phyloP scores from a whole-genome alignment of 2,797 vertebrate species.

The Sebastes itinus region DNA sequence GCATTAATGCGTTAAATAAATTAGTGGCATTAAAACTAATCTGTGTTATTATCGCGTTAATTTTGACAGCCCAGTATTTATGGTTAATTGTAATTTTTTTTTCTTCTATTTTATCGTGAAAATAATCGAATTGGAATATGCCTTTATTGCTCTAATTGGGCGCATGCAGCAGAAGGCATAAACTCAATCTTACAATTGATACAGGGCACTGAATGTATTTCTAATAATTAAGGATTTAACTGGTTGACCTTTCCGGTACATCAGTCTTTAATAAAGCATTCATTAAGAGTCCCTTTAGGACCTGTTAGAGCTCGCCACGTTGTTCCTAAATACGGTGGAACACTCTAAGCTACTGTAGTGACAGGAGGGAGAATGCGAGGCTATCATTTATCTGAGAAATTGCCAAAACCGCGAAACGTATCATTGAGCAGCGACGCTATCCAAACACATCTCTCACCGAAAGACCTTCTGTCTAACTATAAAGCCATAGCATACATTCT shows the following conservation, averaged over 20 bases:
- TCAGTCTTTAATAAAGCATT: constrained; percentile 36
- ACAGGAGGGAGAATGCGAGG: background rate
- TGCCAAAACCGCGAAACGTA: constrained; percentile 24
- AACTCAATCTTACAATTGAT: background rate
- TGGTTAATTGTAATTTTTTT: background rate
- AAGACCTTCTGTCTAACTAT: constrained; percentile 17
- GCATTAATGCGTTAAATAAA: too few relatives aligned
- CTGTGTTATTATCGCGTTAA: too few relatives aligned
- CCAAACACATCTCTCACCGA: constrained; percentile 22
- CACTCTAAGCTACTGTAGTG: background rate
- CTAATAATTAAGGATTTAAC: constrained; percentile 18
- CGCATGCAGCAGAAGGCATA: background rate
- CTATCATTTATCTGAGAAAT: constrained; percentile 34
- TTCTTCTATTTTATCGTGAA: background rate
- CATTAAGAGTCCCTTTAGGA: constrained; percentile 43
- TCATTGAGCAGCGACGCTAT: constrained; percentile 17
- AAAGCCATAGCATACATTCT: background rate
- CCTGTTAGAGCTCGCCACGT: background rate
- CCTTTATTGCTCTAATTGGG: background rate
- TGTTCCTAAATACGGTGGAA: constrained; percentile 15
- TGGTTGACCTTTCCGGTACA: constrained; percentile 37
- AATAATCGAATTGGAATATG: background rate
- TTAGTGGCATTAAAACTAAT: too few relatives aligned
- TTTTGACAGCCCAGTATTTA: background rate
- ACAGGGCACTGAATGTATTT: constrained; percentile 3